Evolutionary conservation across 2,797 vertebrate genomes (phyloP).

Genomic region (Benthosema pterotum): DNA sequence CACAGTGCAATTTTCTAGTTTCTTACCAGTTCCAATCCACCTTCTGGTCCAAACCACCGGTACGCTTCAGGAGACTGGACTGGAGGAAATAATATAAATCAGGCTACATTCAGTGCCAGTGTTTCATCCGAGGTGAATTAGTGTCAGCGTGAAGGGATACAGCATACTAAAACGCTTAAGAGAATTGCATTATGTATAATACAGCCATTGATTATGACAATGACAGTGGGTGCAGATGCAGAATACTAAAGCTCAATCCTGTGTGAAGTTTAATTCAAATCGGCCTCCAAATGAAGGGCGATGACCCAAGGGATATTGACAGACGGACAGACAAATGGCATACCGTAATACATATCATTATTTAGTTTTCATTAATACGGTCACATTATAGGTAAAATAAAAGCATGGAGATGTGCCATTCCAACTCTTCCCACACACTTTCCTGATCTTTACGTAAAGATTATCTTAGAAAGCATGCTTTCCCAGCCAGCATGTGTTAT

Average conservation of each 20-base stretch:
- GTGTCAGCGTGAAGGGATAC: not conserved
- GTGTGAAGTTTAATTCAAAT: too few species aligned
- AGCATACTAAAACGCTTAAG: not conserved
- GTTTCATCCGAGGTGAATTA: not conserved
- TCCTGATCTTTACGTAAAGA: too few species aligned
- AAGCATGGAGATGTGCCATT: not conserved
- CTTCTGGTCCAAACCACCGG: constrained; percentile 88
- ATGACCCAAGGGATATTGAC: too few species aligned
- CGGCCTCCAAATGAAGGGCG: too few species aligned
- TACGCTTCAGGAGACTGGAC: constrained; percentile 86
- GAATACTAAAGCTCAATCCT: too few species aligned
- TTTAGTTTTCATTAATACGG: too few species aligned
- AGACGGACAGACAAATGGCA: not conserved
- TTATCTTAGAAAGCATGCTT: too few species aligned
- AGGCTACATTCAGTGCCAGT: constrained; percentile 6
- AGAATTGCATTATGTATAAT: too few species aligned
- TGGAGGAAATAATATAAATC: constrained; percentile 57
- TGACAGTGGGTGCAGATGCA: too few species aligned
- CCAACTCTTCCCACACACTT: too few species aligned
- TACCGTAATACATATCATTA: not conserved
- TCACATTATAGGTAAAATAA: not conserved
- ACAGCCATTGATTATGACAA: too few species aligned
- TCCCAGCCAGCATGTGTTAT: too few species aligned
- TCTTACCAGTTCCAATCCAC: constrained; percentile 98
- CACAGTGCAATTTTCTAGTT: not conserved